A percentile compares a stretch with the other conserved stretches of the same genome.
These are phyloP conservation scores for Carettochelys insculpta DNA, from an alignment of 2,113 vertebrate genomes.

Conservation along the genomic window DNA sequence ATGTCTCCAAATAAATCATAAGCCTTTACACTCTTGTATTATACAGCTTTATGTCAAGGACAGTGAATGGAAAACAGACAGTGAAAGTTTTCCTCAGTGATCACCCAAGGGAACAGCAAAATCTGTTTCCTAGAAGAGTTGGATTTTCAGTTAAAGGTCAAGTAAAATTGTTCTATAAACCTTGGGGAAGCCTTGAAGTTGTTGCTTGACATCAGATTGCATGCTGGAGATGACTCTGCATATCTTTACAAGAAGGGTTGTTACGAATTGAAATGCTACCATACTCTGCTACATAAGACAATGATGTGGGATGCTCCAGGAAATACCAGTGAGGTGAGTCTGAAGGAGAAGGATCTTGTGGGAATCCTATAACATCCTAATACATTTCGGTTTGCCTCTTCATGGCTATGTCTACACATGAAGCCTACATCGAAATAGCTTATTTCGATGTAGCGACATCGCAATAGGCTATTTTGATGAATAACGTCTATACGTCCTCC, in stretches of 20 bases:
- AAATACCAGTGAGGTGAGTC: neutral
- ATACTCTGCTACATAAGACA: neutral
- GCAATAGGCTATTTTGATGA: no score
- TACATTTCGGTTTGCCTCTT: neutral
- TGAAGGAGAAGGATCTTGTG: neutral
- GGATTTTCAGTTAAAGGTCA: neutral
- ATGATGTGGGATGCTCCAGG: neutral
- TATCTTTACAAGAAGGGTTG: neutral
- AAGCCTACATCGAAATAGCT: no score
- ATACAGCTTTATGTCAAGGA: slow-evolving; percentile 37
- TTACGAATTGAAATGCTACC: neutral
- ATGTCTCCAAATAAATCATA: slow-evolving; percentile 42
- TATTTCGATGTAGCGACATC: no score
- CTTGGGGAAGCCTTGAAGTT: neutral
- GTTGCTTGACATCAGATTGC: neutral
- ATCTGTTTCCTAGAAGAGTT: neutral
- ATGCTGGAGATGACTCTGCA: neutral
- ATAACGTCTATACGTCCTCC: no score
- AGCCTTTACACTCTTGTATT: slow-evolving; percentile 31
- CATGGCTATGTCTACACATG: no score
- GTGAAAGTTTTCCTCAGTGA: slow-evolving; percentile 15
- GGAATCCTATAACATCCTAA: neutral
- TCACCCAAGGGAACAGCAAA: slow-evolving; percentile 21
- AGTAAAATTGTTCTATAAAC: slow-evolving; percentile 7
- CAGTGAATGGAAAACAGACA: slow-evolving; percentile 18